phyloP scores from a whole-genome alignment of 2,113 vertebrate genomes.

The Neotoma lepida region DNA sequence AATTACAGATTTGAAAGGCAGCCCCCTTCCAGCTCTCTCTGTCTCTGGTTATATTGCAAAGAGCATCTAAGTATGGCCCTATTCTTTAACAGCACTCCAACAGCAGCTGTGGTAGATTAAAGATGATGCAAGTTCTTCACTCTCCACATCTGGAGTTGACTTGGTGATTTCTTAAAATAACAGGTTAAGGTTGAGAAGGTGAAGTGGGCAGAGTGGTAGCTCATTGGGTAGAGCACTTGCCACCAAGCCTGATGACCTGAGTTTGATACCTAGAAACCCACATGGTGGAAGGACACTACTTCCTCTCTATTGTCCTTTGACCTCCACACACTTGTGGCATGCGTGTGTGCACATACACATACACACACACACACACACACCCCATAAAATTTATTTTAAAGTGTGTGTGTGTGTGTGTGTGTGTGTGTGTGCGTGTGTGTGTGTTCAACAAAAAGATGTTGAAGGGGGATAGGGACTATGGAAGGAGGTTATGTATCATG shows the following conservation, averaged over 20 bases:
- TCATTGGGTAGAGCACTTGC: not conserved
- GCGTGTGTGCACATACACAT: not conserved
- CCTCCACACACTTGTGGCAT: not conserved
- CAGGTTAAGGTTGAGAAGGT: not conserved
- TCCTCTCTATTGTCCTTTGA: not conserved
- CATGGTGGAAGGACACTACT: not conserved
- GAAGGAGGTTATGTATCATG: not conserved
- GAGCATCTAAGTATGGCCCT: not conserved
- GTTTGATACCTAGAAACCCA: not conserved
- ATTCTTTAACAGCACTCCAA: not conserved
- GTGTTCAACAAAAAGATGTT: not conserved
- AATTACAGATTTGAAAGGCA: not conserved
- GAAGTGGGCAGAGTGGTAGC: not conserved
- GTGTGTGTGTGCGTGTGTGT: too few relatives aligned
- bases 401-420: too few relatives aligned
- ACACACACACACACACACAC: too few relatives aligned
- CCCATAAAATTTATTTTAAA: not conserved
- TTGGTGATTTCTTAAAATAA: not conserved
- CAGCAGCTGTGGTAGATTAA: not conserved
- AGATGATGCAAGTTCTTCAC: not conserved
- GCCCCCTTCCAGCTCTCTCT: not conserved
- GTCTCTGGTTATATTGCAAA: not conserved
- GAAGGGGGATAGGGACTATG: not conserved
- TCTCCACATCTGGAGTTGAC: not conserved
- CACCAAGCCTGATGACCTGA: not conserved